A percentile compares a stretch with the other conserved stretches of the same genome.
Evolutionary conservation across 2,888 invertebrate genomes (phyloP).

Genomic region (Caenorhabditis virilis): DNA sequence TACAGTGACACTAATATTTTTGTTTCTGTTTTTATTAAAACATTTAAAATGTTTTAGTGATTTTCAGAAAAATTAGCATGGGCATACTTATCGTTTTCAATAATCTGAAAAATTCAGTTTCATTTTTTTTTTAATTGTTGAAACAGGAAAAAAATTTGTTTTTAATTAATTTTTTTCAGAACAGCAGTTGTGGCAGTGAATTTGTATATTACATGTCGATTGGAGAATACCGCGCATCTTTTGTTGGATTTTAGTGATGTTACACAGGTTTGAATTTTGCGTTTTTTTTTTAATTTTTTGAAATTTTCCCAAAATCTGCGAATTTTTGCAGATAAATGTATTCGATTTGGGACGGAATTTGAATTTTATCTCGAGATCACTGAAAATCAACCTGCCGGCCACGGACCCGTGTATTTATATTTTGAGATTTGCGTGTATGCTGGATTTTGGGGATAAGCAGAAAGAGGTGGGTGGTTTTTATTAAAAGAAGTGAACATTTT

Average conservation of each 20-base stretch:
- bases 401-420: constrained; percentile 93
- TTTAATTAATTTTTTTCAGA: constrained; percentile 16
- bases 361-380: constrained; percentile 82
- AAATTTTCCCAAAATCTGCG: no score
- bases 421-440: constrained; percentile 87
- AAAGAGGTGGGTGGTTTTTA: constrained; percentile 74
- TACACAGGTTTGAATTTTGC: constrained; percentile 66
- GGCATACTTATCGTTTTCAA: no score
- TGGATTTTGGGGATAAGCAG: constrained; percentile 85
- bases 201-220: constrained; percentile 93
- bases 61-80: no score
- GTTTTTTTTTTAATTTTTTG: no score
- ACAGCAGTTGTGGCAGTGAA: constrained; percentile 93
- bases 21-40: no score
- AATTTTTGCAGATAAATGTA: constrained; percentile 83
- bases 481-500: no score
- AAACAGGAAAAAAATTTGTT: not conserved
- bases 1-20: no score
- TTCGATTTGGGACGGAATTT: constrained; percentile 92
- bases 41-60: no score
- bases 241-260: constrained; percentile 96
- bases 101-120: not conserved
- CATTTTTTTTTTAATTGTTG: not conserved
- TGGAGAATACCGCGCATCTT: constrained; percentile 91
- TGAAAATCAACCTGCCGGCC: constrained; percentile 77